These are phyloP conservation scores for Catalaphyllia jardinei DNA, from an alignment of 64 coral and sea anemone species.

Conservation along the genomic window DNA sequence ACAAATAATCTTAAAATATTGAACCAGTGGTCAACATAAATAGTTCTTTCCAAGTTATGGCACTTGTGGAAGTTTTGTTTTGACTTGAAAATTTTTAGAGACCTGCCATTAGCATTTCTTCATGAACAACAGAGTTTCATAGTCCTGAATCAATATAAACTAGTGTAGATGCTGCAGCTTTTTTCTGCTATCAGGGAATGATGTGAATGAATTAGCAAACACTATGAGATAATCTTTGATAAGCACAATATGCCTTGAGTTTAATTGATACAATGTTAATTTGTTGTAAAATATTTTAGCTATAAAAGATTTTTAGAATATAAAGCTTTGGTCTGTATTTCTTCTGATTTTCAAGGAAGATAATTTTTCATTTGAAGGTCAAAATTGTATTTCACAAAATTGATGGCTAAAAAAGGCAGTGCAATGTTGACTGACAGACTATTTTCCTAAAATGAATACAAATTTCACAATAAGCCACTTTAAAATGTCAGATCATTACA, in stretches of 20 bases:
- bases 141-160: slow-evolving; percentile 5
- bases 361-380: too few species aligned
- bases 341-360: too few species aligned
- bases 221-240: background rate
- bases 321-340: too few species aligned
- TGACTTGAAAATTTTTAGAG: background rate
- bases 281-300: background rate
- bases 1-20: slow-evolving; percentile 38
- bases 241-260: background rate
- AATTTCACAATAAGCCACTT: too few species aligned
- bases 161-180: background rate
- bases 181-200: background rate
- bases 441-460: too few species aligned
- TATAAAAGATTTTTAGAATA: too few species aligned
- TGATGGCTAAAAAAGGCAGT: too few species aligned
- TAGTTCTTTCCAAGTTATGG: background rate
- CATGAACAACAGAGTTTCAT: background rate
- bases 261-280: background rate
- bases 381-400: too few species aligned
- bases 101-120: background rate
- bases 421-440: too few species aligned
- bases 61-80: background rate
- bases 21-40: slow-evolving; percentile 29
- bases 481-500: too few species aligned
- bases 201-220: background rate